Conservation (phyloP, 2,797 vertebrate genomes). For the Danio tinwini region DNA sequence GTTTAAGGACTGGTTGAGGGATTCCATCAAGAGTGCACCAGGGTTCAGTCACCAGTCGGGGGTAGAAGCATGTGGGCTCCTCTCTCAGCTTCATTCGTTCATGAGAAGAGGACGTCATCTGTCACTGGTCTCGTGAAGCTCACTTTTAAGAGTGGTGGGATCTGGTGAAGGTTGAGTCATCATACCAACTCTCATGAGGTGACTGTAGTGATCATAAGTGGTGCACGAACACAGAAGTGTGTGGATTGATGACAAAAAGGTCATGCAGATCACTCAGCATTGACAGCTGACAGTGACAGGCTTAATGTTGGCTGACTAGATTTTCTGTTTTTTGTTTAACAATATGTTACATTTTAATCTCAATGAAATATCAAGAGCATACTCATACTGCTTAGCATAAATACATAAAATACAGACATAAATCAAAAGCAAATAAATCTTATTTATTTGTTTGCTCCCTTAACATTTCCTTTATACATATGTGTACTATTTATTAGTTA, state of each 20-base stretch:
- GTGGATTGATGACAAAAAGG: not conserved
- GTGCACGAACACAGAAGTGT: not conserved
- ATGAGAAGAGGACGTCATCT: slow-evolving; percentile 69
- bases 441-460: not conserved
- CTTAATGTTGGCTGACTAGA: not conserved
- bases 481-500: too few species aligned
- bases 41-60: slow-evolving; percentile 77
- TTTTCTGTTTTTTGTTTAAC: too few species aligned
- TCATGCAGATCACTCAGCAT: not conserved
- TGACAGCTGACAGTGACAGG: not conserved
- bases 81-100: slow-evolving; percentile 55
- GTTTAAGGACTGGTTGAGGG: slow-evolving; percentile 77
- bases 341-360: too few species aligned
- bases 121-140: slow-evolving; percentile 67
- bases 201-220: slow-evolving; percentile 65
- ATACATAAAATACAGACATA: not conserved
- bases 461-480: not conserved
- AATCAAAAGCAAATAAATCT: not conserved
- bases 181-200: slow-evolving; percentile 58
- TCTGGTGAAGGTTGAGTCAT: slow-evolving; percentile 69
- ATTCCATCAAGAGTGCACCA: slow-evolving; percentile 76
- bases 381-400: not conserved
- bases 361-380: not conserved
- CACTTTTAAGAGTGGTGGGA: slow-evolving; percentile 72
- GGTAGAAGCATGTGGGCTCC: slow-evolving; percentile 65